Evolutionary conservation across 2,888 invertebrate species (phyloP).

Genomic region (Eulithis prunata): DNA sequence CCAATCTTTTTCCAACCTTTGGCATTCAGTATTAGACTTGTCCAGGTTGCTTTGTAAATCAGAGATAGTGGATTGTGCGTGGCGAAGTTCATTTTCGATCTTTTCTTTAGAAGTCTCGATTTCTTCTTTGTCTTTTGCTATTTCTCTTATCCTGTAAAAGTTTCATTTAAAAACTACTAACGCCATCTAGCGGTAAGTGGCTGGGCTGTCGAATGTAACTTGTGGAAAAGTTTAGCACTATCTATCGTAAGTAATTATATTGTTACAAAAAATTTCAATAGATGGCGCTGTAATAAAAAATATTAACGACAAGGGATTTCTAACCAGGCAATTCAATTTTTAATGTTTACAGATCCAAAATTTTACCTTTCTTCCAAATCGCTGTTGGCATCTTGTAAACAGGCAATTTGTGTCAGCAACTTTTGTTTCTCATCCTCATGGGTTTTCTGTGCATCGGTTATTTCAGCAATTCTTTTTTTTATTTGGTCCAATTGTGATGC

Average conservation of each 20-base stretch:
- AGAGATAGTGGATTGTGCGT: constrained; percentile 62
- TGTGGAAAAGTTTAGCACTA: background rate
- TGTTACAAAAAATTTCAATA: background rate
- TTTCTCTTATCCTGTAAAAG: constrained; percentile 51
- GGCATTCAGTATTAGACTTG: constrained; percentile 64
- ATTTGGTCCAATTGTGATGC: constrained; percentile 56
- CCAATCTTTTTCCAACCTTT: constrained; percentile 72
- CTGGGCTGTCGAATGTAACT: background rate
- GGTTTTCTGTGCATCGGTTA: constrained; percentile 53
- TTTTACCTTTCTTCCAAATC: constrained; percentile 61
- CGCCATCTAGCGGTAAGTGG: constrained; percentile 10
- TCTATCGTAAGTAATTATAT: background rate
- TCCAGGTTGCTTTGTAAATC: constrained; percentile 63
- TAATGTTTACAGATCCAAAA: background rate
- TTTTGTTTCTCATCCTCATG: constrained; percentile 55
- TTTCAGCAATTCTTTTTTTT: constrained; percentile 54
- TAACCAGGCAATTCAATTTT: too few species aligned
- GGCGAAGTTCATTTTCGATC: constrained; percentile 68
- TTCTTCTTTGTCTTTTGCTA: constrained; percentile 52
- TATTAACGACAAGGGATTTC: background rate
- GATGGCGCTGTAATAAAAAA: background rate
- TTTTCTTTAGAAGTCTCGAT: constrained; percentile 53
- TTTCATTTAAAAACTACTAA: background rate
- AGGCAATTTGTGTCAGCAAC: constrained; percentile 53
- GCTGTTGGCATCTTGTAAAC: constrained; percentile 55